phyloP scores from a whole-genome alignment of 2,888 invertebrate species.

The Zaprionus lineosus region DNA sequence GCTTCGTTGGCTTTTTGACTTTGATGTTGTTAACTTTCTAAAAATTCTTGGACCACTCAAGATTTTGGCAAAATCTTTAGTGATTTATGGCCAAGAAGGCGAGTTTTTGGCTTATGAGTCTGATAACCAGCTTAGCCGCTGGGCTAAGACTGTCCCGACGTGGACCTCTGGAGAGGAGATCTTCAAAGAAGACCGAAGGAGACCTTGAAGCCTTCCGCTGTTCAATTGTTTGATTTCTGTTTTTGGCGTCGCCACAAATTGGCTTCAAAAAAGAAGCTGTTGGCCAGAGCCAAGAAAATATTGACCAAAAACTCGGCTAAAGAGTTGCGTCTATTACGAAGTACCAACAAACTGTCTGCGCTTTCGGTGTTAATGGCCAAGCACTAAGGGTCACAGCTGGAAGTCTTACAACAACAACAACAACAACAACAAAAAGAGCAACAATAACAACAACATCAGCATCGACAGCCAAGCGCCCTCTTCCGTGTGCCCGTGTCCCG shows the following conservation, averaged over 20 bases:
- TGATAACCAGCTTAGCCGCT: conserved; percentile 40
- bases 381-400: conserved; percentile 64
- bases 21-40: conserved; percentile 59
- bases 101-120: conserved; percentile 38
- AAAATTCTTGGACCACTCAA: conserved; percentile 44
- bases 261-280: conserved; percentile 49
- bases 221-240: conserved; percentile 42
- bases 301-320: conserved; percentile 4
- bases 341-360: conserved; percentile 60
- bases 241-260: conserved; percentile 56
- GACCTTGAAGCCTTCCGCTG: conserved; percentile 29
- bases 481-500: background rate
- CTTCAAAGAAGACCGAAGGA: conserved; percentile 18
- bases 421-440: background rate
- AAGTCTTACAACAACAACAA: conserved; percentile 24
- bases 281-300: conserved; percentile 24
- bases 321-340: conserved; percentile 23
- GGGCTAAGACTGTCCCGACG: conserved; percentile 11
- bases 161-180: too few species aligned
- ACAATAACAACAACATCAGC: conserved; percentile 24
- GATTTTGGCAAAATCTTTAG: conserved; percentile 35
- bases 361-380: conserved; percentile 69
- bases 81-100: conserved; percentile 48
- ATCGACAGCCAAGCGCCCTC: background rate
- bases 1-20: conserved; percentile 11